Percentiles rank a stretch among this genome's conserved stretches.
These are phyloP conservation scores for Epinephelus malabaricus DNA, from an alignment of 2,797 vertebrate genomes.

Conservation along the genomic window DNA sequence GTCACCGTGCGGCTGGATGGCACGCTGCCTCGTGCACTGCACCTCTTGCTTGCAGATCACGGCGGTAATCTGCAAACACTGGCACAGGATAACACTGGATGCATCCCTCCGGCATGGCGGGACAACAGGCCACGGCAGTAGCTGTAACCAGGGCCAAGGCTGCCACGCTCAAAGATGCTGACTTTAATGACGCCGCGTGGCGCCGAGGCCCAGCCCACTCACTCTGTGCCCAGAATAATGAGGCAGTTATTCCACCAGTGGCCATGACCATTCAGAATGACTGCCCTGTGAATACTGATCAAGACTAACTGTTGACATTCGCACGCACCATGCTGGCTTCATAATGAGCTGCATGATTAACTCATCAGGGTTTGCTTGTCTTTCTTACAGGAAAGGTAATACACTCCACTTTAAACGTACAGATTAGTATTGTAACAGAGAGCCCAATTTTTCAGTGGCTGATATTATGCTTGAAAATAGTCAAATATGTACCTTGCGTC, in stretches of 20 bases:
- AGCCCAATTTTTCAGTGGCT: not conserved
- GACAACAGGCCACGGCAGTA: constrained; percentile 43
- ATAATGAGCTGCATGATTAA: constrained; percentile 72
- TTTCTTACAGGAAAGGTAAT: constrained; percentile 37
- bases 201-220: constrained; percentile 54
- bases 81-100: constrained; percentile 40
- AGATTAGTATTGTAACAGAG: not conserved
- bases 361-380: constrained; percentile 65
- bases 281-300: constrained; percentile 74
- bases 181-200: constrained; percentile 63
- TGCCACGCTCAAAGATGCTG: constrained; percentile 59
- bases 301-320: constrained; percentile 72
- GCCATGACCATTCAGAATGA: constrained; percentile 60
- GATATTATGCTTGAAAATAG: not conserved
- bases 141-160: constrained; percentile 45
- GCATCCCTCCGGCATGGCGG: constrained; percentile 41
- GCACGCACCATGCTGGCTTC: constrained; percentile 53
- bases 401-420: constrained; percentile 30
- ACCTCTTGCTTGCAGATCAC: constrained; percentile 60
- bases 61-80: constrained; percentile 63
- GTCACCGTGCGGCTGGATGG: constrained; percentile 66
- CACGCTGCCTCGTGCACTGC: constrained; percentile 27
- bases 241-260: constrained; percentile 70
- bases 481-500: not conserved
- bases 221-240: constrained; percentile 74